Percentiles rank a stretch among this genome's conserved stretches.
Conservation (phyloP, 2,797 vertebrate genomes). For the Sebastolobus altivelis region DNA sequence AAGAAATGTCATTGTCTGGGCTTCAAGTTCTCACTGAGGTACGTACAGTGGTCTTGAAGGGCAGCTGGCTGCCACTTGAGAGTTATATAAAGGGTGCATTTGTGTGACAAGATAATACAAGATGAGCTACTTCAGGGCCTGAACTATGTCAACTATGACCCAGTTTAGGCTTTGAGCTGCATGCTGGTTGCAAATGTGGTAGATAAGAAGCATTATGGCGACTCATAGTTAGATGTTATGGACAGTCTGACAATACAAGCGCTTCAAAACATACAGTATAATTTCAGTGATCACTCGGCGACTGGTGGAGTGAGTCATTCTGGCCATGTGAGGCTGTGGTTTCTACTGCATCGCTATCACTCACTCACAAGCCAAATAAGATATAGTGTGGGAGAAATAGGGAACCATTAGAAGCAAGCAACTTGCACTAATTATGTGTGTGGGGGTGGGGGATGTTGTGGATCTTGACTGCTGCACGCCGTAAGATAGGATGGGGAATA, state of each 20-base stretch:
- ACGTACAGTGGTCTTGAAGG: conserved; percentile 60
- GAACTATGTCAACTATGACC: conserved; percentile 53
- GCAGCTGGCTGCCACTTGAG: conserved; percentile 64
- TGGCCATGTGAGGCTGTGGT: conserved; percentile 26
- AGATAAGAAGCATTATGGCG: conserved; percentile 1
- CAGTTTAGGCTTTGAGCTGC: conserved; percentile 9
- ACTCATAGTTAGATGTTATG: background rate
- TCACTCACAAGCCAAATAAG: background rate
- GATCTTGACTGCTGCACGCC: conserved; percentile 27
- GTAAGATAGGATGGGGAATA: conserved; percentile 46
- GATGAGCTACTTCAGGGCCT: conserved; percentile 70
- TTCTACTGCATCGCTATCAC: conserved; percentile 15
- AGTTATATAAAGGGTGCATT: conserved; percentile 85
- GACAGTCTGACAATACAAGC: background rate
- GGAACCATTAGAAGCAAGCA: conserved; percentile 23
- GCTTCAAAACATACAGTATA: conserved; percentile 9
- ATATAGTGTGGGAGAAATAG: conserved; percentile 21
- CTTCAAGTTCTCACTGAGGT: conserved; percentile 71
- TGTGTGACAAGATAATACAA: conserved; percentile 67
- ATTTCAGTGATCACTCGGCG: conserved; percentile 8
- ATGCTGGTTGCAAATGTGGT: conserved; percentile 17
- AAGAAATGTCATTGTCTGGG: conserved; percentile 50
- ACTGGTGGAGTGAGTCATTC: conserved; percentile 40
- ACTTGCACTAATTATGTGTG: conserved; percentile 15
- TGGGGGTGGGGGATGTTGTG: conserved; percentile 67